Conservation (phyloP, 2,113 vertebrate species). For the Platichthys stellatus region DNA sequence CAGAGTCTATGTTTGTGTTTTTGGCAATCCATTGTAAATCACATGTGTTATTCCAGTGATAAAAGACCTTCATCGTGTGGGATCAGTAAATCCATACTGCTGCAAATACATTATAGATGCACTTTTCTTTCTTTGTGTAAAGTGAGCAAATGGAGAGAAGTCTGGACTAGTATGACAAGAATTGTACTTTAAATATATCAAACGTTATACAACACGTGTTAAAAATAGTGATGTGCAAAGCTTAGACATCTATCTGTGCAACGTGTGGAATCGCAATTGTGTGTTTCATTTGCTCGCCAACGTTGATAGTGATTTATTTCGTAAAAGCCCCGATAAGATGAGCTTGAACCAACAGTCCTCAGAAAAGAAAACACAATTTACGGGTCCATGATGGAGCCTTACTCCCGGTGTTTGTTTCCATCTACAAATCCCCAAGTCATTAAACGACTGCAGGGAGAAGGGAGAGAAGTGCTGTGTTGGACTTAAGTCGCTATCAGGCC, state of each 20-base stretch:
- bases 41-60: slow-evolving; percentile 40
- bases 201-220: not conserved
- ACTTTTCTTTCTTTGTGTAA: slow-evolving; percentile 7
- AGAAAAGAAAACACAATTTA: slow-evolving; percentile 71
- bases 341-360: slow-evolving; percentile 63
- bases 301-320: slow-evolving; percentile 59
- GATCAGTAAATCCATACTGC: slow-evolving; percentile 43
- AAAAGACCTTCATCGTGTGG: slow-evolving; percentile 37
- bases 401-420: slow-evolving; percentile 62
- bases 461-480: slow-evolving; percentile 69
- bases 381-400: slow-evolving; percentile 56
- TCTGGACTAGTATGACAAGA: not conserved
- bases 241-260: not conserved
- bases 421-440: slow-evolving; percentile 70
- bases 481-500: slow-evolving; percentile 63
- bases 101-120: slow-evolving; percentile 41
- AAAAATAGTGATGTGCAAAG: not conserved
- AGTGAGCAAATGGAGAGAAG: not conserved
- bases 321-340: slow-evolving; percentile 56
- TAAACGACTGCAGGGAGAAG: slow-evolving; percentile 57
- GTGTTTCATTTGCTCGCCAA: not conserved
- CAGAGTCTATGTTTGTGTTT: slow-evolving; percentile 31
- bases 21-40: not conserved
- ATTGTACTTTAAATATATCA: not conserved
- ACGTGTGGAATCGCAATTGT: not conserved